A percentile compares a stretch with the other conserved stretches of the same genome.
These are phyloP conservation scores for Chlorospingus semifuscus DNA, from an alignment of 2,797 vertebrate genomes.

Conservation along the genomic window DNA sequence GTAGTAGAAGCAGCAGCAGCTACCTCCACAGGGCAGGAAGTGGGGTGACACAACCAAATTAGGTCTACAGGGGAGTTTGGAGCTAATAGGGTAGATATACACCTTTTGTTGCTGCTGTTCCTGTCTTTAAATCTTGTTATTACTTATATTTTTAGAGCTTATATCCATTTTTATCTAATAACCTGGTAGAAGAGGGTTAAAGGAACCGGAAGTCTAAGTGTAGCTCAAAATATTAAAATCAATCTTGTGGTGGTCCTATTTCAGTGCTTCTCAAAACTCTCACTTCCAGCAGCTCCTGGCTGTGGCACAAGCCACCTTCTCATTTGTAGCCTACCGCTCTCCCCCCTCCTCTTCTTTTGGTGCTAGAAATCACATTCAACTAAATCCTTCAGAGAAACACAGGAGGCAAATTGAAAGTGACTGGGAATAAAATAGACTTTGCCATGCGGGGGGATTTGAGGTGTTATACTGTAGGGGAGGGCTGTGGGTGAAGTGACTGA, in stretches of 20 bases:
- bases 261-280: background rate
- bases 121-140: background rate
- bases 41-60: background rate
- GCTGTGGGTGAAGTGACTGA: background rate
- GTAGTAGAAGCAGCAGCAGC: background rate
- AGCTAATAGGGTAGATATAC: background rate
- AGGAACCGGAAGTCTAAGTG: background rate
- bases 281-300: background rate
- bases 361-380: slow-evolving; percentile 46
- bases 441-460: background rate
- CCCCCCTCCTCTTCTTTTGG: slow-evolving; percentile 1
- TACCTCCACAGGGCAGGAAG: background rate
- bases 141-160: background rate
- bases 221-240: slow-evolving; percentile 5
- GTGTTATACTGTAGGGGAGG: background rate
- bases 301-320: background rate
- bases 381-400: slow-evolving; percentile 9
- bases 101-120: background rate
- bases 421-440: slow-evolving; percentile 38
- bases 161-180: background rate
- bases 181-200: background rate
- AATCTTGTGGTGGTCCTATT: background rate
- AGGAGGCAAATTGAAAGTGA: slow-evolving; percentile 56
- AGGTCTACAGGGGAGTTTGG: background rate
- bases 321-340: background rate